These are phyloP conservation scores for Oscarella lobularis DNA, from an alignment of 37 sponge, comb jelly and placozoan species.

Conservation along the genomic window DNA sequence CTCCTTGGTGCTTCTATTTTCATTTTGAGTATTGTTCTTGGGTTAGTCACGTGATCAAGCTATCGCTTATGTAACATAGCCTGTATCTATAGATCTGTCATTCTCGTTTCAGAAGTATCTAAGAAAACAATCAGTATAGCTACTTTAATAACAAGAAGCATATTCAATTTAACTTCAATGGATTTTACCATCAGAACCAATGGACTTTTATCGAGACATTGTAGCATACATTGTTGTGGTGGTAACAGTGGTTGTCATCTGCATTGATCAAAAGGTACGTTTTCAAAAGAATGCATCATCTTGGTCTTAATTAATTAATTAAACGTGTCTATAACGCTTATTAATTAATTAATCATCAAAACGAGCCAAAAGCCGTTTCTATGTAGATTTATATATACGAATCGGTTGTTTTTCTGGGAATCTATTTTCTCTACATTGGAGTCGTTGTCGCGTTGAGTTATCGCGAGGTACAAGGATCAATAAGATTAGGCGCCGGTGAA, in stretches of 20 bases:
- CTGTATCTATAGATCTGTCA: conserved; percentile 5
- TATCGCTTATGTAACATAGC: background rate
- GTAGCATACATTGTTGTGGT: conserved; percentile 45
- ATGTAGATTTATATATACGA: conserved; percentile 51
- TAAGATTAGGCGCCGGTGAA: too few species aligned
- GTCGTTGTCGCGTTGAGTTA: conserved; percentile 37
- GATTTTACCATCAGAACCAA: conserved; percentile 32
- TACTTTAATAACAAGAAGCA: background rate
- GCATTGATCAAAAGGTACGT: conserved; percentile 51
- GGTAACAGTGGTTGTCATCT: conserved; percentile 35
- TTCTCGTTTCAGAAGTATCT: conserved; percentile 1
- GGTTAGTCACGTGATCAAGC: conserved; percentile 11
- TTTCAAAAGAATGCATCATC: too few species aligned
- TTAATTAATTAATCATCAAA: background rate
- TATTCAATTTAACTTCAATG: too few species aligned
- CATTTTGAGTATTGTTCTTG: conserved; percentile 63
- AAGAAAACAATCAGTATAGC: background rate
- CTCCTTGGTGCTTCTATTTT: conserved; percentile 69
- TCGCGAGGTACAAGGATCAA: conserved; percentile 17
- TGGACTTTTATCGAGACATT: conserved; percentile 58
- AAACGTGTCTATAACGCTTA: background rate
- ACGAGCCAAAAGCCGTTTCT: background rate
- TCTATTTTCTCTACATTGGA: conserved; percentile 60
- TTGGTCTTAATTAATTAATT: too few species aligned
- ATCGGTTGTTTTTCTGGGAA: conserved; percentile 42